Evolutionary conservation across 2,888 invertebrate genomes (phyloP).

Genomic region (Euclidia mi): DNA sequence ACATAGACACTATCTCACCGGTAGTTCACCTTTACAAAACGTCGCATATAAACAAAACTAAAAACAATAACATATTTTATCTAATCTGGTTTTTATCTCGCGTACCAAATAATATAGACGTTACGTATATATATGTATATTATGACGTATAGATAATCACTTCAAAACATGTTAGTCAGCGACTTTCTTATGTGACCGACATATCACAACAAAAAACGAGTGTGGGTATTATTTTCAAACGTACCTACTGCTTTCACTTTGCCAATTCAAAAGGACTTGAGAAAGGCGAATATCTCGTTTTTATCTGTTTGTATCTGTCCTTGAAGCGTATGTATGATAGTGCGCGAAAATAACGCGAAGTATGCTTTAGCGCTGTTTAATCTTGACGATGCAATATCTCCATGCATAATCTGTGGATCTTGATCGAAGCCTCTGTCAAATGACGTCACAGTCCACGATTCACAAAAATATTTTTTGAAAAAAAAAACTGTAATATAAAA

Average conservation of each 20-base stretch:
- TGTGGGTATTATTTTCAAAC: constrained; percentile 10
- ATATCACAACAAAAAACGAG: constrained; percentile 12
- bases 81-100: constrained; percentile 42
- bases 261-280: neutral
- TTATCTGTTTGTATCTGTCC: no score
- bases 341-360: no score
- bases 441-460: no score
- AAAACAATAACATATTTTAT: constrained; percentile 33
- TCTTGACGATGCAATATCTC: no score
- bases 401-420: no score
- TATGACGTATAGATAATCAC: constrained; percentile 29
- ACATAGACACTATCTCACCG: neutral
- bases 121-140: constrained; percentile 11
- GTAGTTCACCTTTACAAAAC: constrained; percentile 21
- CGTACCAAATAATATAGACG: constrained; percentile 22
- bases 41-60: constrained; percentile 21
- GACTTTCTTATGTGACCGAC: constrained; percentile 26
- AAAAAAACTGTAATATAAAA: no score
- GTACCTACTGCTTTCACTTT: constrained; percentile 21
- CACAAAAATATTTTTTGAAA: no score
- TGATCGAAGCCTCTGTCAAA: no score
- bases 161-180: constrained; percentile 27
- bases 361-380: no score
- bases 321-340: no score
- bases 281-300: no score